Evolutionary conservation across 2,888 invertebrate species (phyloP), one percentile per base, ranked within the genome.

Genomic region (Acrobasis suavella): DNA sequence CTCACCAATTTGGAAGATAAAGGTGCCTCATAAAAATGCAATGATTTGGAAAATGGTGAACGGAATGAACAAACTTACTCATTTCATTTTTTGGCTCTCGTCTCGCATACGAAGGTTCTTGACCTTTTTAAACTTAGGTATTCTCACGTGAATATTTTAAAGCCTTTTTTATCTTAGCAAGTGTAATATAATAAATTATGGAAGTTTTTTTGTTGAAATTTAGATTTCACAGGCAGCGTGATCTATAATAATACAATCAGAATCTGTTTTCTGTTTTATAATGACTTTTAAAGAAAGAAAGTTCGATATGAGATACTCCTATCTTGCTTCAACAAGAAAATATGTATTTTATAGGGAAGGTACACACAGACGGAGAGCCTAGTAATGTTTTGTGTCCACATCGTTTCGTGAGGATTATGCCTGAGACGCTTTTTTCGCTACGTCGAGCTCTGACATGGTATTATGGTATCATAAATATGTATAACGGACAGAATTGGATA

Each of bases 311-410:
- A 32, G 32, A 5, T 32, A 32, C 32, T 6, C 5, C 32, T 32
- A 32, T 32, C 32, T 32, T 7, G 32, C 22, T 22, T 22, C 14
- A 12, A 42, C 10, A 42, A 42, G 12, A 42, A 10, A 42, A 12
- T 3, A 9, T 12, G 12, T 42, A 12, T 42, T 12, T 14, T 42
- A 42, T 42, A 22, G 5, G 0, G 2, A 46, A n/a, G 46, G 46
- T 46, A 46, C 46, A 46, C 46, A 46, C 12, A 3, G 12, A 10
- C 42, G 46, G 46, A 32, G 32, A 32, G 32, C 32, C 32, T 32
- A 32, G 46, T 46, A 46, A 46, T 46, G 46, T 46, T 46, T 46
- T 46, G 46, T 46, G 46, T 46, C 46, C 46, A 46, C 46, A 46
- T 46, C 46, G n/a, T 46, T 46, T 46, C 46, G 14, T 14, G 46